These are phyloP conservation scores for Neolamprologus modestus DNA, from an alignment of 2,113 vertebrate species.

Conservation along the genomic window DNA sequence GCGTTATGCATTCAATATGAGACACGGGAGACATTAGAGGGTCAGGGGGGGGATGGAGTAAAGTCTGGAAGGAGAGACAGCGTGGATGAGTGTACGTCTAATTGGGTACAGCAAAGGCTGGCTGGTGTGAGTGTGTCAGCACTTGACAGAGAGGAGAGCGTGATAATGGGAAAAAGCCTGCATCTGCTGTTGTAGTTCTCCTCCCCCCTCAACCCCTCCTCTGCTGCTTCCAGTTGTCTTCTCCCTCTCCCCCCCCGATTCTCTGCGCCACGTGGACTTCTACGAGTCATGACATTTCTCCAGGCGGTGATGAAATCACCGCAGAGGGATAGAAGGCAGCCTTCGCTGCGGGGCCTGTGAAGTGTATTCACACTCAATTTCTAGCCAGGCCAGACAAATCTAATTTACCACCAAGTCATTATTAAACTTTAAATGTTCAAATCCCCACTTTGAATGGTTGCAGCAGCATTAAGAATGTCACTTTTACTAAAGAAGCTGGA, in stretches of 20 bases:
- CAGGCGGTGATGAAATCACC: conserved; percentile 59
- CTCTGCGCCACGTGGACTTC: conserved; percentile 68
- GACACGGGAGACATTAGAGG: conserved; percentile 14
- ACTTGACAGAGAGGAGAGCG: conserved; percentile 28
- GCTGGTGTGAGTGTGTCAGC: conserved; percentile 58
- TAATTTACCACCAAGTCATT: conserved; percentile 50
- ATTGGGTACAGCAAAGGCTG: conserved; percentile 57
- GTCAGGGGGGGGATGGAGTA: conserved; percentile 20
- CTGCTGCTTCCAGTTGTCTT: conserved; percentile 34
- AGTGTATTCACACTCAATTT: conserved; percentile 53
- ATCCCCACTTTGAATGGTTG: conserved; percentile 1
- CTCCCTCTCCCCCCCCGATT: conserved; percentile 2
- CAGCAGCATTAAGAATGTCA: conserved; percentile 3
- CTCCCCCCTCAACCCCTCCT: not conserved
- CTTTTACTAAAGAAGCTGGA: not conserved
- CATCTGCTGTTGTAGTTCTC: conserved; percentile 36
- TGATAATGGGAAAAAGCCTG: conserved; percentile 55
- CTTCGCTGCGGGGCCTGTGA: conserved; percentile 23
- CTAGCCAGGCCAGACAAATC: conserved; percentile 34
- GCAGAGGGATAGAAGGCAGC: conserved; percentile 40
- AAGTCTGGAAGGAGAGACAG: conserved; percentile 47
- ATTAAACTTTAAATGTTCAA: conserved; percentile 40
- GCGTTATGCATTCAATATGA: conserved; percentile 32
- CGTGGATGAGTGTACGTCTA: conserved; percentile 63
- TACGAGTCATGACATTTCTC: conserved; percentile 70